Base-by-base conservation (phyloP, 2,797 vertebrate species). In the Muscicapa striata region DNA sequence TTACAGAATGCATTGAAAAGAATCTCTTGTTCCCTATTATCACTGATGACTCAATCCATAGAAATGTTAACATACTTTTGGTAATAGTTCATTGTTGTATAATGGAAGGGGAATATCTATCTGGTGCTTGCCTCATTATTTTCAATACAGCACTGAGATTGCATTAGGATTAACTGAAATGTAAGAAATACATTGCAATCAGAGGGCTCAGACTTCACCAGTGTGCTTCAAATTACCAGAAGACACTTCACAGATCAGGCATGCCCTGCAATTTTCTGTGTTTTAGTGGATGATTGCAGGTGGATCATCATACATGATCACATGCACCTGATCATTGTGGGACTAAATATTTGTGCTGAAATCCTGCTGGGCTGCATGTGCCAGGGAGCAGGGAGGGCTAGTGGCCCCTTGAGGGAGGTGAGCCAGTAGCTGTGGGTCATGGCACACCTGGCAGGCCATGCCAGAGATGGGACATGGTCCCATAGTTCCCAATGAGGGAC, bases 391-490 rank as follows among this genome's bases (percentile, higher is more conserved):
- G 27, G 3, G 22, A 75, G 27, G 7, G 12, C 41, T 68, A 4
- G 49, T 4, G 13, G 6, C 6, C 38, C 16, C 46, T 4, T 27
- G 38, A 43, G 40, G 18, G 16, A 87, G 13, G 14, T 19, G 54
- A 59, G 14, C 4, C 2, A 2, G 13, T 9, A 55, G 13, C 57
- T 46, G 29, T 3, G 6, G 5, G 9, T 38, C 20, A 21, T 21
- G 36, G 30, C 15, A 34, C 0, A 0, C 13, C n/a, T 27, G 29
- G 29, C 20, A 76, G 43, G n/a, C 22, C 27, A 57, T 48, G 15
- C 48, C 1, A 0, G 24, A 52, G 29, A 18, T 20, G 16, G 20
- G 20, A 32, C 1, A 0, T 1, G 1, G 5, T 55, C 27, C 41
- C 23, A 36, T 14, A 80, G 26, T 13, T 77, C 29, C 26, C 3